Evolutionary conservation across 1,140 invertebrate species (phyloP), one percentile per base, ranked within the genome.

Genomic region (Lamellibrachia luymesi): DNA sequence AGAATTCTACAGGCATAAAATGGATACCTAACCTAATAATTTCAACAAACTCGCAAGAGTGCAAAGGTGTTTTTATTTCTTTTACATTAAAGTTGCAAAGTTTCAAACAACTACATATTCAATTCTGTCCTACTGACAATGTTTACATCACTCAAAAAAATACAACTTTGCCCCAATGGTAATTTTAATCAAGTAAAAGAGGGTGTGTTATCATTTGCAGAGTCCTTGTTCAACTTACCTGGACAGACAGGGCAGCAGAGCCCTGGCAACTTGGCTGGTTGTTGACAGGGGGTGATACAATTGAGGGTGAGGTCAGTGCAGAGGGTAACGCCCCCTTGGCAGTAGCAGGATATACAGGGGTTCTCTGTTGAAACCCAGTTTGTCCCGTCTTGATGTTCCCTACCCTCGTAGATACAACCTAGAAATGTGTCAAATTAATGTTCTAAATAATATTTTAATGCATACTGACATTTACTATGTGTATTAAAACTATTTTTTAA

Each of bases 221-320:
- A 38, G 38, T 38, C 38, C 38, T 38, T 38, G 38, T 17, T 22
- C 17, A 10, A 80, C 64, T 4, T 80, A 80, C 64, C 64, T 80
- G 64, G 64, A 22, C 64, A 80, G 64, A 80, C 64, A 80, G 64
- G 64, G 64, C 64, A 80, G 25, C 64, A 80, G 1, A 17, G 64
- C 2, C 64, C 64, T 0, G 64, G 64, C 64, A 80, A 80, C 64
- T 17, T 80, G 64, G 64, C 64, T 80, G 64, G 64, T 80, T 80
- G 8, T 80, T 80, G 64, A 80, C 64, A 80, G 13, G 64, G 64
- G 64, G 64, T 80, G 64, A 80, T 80, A 80, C 64, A 80, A 22
- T 80, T 80, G 64, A 17, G 94, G 94, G 93, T 95, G 94, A 22
- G 92, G 93, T 93, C 95, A 95, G 13, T n/a, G 90, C 7, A 17